Conservation (phyloP, 2,113 vertebrate species). For the Sylvilagus bachmani region DNA sequence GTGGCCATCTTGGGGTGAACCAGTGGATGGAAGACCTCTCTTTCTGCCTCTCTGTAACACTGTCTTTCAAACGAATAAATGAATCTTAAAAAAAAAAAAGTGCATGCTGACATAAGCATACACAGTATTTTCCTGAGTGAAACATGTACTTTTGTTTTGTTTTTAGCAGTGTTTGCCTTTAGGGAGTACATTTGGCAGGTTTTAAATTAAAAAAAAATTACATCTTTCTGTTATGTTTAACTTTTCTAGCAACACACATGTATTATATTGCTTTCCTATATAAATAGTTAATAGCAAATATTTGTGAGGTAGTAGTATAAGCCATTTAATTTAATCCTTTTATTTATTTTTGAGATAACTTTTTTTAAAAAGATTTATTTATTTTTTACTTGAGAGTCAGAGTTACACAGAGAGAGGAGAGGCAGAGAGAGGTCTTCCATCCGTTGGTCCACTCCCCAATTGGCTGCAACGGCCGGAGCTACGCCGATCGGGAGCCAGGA, state of each 20-base stretch:
- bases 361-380: too few species aligned
- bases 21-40: too few species aligned
- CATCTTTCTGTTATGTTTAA: not conserved
- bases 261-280: constrained; percentile 32
- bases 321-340: constrained; percentile 3
- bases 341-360: not conserved
- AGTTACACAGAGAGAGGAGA: too few species aligned
- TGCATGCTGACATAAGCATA: not conserved
- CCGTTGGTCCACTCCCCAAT: too few species aligned
- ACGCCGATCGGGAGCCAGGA: too few species aligned
- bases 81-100: not conserved
- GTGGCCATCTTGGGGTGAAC: too few species aligned
- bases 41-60: too few species aligned
- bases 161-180: not conserved
- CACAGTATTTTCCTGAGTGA: not conserved
- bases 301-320: not conserved
- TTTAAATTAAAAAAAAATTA: not conserved
- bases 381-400: too few species aligned
- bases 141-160: not conserved
- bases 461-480: too few species aligned
- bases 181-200: not conserved
- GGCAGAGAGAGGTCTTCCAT: too few species aligned
- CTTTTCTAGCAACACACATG: constrained; percentile 11
- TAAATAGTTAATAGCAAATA: constrained; percentile 40
- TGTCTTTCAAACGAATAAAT: too few species aligned